phyloP scores from a whole-genome alignment of 2,888 invertebrate species.

The Cosmopolites sordidus region DNA sequence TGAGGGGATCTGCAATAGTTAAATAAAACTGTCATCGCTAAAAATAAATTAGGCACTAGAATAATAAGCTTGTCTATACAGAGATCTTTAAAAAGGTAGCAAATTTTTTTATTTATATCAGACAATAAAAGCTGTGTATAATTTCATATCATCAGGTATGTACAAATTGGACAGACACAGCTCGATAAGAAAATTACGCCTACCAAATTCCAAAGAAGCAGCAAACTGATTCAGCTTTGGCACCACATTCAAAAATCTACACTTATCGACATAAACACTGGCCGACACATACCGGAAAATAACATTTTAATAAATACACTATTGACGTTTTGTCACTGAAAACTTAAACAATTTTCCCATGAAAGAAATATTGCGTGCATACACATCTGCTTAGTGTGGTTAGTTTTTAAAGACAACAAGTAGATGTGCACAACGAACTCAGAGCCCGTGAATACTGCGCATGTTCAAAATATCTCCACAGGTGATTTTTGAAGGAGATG shows the following conservation, averaged over 20 bases:
- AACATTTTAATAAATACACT: constrained; percentile 16
- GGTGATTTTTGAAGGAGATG: constrained; percentile 33
- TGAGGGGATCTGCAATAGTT: constrained; percentile 12
- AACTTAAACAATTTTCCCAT: constrained; percentile 10
- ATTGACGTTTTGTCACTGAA: constrained; percentile 8
- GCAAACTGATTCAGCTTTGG: constrained; percentile 19
- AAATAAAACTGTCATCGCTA: constrained; percentile 34
- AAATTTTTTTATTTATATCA: constrained; percentile 5
- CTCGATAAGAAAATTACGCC: constrained; percentile 36
- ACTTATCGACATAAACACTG: constrained; percentile 3
- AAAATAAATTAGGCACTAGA: constrained; percentile 31
- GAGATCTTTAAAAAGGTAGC: no score
- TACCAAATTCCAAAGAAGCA: constrained; percentile 44
- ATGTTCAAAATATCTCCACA: constrained; percentile 32
- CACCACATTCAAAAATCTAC: constrained; percentile 9
- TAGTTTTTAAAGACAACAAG: constrained; percentile 26
- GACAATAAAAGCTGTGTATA: background rate
- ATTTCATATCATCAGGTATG: constrained; percentile 8
- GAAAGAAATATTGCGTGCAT: constrained; percentile 5
- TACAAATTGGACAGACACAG: constrained; percentile 12
- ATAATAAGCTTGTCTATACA: background rate
- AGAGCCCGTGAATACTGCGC: constrained; percentile 23
- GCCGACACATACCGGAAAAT: constrained; percentile 4
- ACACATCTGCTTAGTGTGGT: constrained; percentile 21
- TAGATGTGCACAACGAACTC: constrained; percentile 24